Conservation (phyloP, 2,113 vertebrate species). For the Bungarus multicinctus region DNA sequence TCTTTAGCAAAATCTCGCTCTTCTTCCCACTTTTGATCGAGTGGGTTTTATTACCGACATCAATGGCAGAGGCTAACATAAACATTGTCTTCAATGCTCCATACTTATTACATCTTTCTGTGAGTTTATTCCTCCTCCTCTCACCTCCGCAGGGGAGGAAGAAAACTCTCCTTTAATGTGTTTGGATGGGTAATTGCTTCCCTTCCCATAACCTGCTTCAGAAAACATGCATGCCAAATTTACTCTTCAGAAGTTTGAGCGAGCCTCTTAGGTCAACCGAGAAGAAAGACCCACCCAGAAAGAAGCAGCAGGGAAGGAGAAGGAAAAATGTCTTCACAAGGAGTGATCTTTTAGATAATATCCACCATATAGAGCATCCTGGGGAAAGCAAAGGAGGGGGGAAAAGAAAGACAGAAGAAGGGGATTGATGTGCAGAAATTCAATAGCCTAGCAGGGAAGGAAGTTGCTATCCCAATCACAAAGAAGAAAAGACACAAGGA, state of each 20-base stretch:
- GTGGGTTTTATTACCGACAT: neutral
- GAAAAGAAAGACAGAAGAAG: neutral
- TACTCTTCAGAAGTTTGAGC: neutral
- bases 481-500: neutral
- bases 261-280: neutral
- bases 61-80: neutral
- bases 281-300: neutral
- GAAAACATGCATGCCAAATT: neutral
- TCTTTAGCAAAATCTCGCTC: neutral
- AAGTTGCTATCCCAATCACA: neutral
- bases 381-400: neutral
- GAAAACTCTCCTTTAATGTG: neutral
- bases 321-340: neutral
- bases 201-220: neutral
- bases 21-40: conserved; percentile 27
- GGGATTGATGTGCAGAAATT: neutral
- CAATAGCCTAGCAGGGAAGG: neutral
- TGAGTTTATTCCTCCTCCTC: neutral
- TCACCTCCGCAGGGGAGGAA: neutral
- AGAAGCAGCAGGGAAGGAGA: neutral
- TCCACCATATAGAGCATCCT: neutral
- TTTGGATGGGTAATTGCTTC: neutral
- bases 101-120: neutral
- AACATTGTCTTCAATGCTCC: neutral
- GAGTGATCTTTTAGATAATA: neutral